phyloP scores from a whole-genome alignment of 2,113 vertebrate species.

The Telmatochromis brichardi region DNA sequence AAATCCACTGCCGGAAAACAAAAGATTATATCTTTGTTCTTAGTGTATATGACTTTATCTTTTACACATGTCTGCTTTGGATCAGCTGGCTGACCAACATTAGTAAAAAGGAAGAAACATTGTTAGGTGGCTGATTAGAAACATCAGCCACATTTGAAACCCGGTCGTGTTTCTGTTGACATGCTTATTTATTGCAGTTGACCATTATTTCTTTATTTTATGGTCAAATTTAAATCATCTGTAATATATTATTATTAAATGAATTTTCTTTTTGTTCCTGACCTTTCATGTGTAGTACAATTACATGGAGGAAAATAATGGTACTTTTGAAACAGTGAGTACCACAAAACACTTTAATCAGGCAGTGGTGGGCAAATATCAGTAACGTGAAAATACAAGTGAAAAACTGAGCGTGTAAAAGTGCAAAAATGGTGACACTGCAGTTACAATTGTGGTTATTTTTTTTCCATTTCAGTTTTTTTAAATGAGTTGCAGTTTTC shows the following conservation, averaged over 20 bases:
- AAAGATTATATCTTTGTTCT: neutral
- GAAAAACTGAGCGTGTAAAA: neutral
- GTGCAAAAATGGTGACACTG: neutral
- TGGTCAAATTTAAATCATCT: fast-evolving
- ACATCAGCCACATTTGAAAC: neutral
- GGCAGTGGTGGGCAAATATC: neutral
- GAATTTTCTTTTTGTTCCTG: neutral
- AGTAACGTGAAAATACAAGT: fast-evolving
- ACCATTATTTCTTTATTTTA: neutral
- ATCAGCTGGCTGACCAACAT: fast-evolving
- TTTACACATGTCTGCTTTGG: neutral
- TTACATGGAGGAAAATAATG: neutral
- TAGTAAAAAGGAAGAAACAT: neutral
- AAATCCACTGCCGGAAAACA: neutral
- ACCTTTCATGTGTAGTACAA: neutral
- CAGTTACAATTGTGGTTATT: neutral
- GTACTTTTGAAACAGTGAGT: neutral
- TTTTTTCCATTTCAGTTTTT: fast-evolving
- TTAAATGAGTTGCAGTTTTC: neutral
- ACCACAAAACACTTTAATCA: neutral
- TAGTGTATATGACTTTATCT: neutral
- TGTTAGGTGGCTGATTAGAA: neutral
- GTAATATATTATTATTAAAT: neutral
- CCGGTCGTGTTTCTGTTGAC: neutral
- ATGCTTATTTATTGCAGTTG: neutral